Evolutionary conservation across 2,888 invertebrate species (phyloP).

Genomic region (Lepidonotus clava): DNA sequence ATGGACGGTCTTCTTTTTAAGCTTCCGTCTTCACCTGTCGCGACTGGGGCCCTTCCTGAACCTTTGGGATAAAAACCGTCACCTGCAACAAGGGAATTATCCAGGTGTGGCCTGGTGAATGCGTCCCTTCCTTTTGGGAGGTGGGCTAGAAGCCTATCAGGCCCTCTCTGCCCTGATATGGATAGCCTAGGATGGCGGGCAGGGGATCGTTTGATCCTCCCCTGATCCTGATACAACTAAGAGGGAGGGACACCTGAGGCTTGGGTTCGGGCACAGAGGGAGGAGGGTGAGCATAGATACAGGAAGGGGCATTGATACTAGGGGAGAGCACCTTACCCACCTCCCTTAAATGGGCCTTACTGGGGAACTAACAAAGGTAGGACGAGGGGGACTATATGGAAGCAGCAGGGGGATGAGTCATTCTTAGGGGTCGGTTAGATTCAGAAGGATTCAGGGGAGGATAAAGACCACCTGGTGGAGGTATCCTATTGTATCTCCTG

Average conservation of each 20-base stretch:
- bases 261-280: not conserved
- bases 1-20: too few relatives aligned
- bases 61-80: too few relatives aligned
- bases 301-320: not conserved
- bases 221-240: too few relatives aligned
- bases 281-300: not conserved
- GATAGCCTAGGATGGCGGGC: not conserved
- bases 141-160: not conserved
- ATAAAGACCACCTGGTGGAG: not conserved
- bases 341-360: too few relatives aligned
- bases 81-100: not conserved
- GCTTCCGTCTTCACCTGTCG: too few relatives aligned
- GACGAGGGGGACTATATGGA: not conserved
- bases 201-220: not conserved
- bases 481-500: not conserved
- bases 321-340: too few relatives aligned
- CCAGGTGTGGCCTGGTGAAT: not conserved
- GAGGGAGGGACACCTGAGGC: too few relatives aligned
- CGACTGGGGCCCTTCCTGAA: too few relatives aligned
- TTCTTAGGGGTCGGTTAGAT: not conserved
- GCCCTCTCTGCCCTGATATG: not conserved
- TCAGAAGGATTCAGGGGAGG: not conserved
- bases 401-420: not conserved
- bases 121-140: not conserved
- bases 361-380: not conserved